Base-by-base conservation (phyloP, 2,888 invertebrate species). In the Brenthis hecate region DNA sequence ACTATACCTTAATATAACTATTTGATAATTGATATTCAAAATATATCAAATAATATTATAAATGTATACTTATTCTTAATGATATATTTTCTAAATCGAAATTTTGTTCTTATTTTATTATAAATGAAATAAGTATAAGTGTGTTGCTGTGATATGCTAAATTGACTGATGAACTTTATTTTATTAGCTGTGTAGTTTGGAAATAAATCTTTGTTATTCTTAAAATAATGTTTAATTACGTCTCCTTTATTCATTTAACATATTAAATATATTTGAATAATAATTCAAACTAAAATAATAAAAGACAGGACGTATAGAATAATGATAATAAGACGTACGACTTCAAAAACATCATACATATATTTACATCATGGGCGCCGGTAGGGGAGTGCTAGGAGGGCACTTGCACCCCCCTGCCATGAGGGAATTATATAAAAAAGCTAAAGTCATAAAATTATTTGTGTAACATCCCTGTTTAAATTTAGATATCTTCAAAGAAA, bases 61-160 rank as follows among this genome's bases (percentile, higher is more conserved):
- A 13, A 23, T 58, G 13, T 58, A 32, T 32, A 58, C n/a, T 48
- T 19, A 19, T 58, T 58, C 14, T 14, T 13, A 47, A 57, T 43
- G 6, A 43, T 19, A 28, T 50, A 48, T 28, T 65, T 62, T 50
- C 43, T 6, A 32, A 69, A 55, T 63, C 61, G 65, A 67, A 68
- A 66, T 48, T 66, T 56, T 54, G 28, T 28, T 56, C 1, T 68
- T 57, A 48, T 47, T 66, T 66, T 60, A 60, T 69, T 36, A 28
- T 61, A 62, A 50, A 11, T 8, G 11, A 62, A 50, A 11, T 11
- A 43, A 43, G 36, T 8, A 57, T 69, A 70, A 71, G 60, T 69
- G 61, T 73, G 77, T 84, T 81, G 81, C 90, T 91, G 90, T 91
- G 91, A 91, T 91, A 90, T 81, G 81, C 80, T 80, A 80, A 84